Base-by-base conservation (phyloP, 2,113 vertebrate species). In the Scalopus aquaticus region DNA sequence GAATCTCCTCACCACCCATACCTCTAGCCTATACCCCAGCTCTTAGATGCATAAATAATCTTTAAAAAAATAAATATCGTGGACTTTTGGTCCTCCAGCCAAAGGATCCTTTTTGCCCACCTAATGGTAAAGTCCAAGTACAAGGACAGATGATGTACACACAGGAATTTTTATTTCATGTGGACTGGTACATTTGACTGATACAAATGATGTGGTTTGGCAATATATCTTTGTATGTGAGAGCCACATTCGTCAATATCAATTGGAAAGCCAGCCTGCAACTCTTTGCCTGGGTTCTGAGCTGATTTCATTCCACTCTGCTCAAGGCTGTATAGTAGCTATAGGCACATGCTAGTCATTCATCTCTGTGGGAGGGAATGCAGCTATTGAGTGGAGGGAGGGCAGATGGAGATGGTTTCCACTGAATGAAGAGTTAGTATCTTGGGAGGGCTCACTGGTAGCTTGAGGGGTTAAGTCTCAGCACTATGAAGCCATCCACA, bases 331-430 rank as follows among this genome's bases (percentile, higher is more conserved):
- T 54, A 13, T 64, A 11, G 54, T 15, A 1, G n/a, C n/a, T 70
- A 9, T 6, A 9, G 24, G 9, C 32, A 37, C 0, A 0, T 10
- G 35, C 20, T 58, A 93, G 35, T 5, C 3, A 46, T 3, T 39
- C 44, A 30, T 64, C 30, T 39, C n/a, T n/a, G n/a, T 13, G 11
- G n/a, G 0, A 65, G 5, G 46, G 32, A 19, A 13, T 32, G 1
- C 28, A 28, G 20, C 44, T 54, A 3, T 0, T 28, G 73, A 65
- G n/a, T 30, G 15, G 5, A 11, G 30, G 11, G 20, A 72, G 58
- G 24, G 6, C 1, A 30, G 35, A 6, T 3, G 10, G 42, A 54
- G 16, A 58, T 8, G 2, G 19, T 32, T 37, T 65, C 22, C 9
- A 1, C 54, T 46, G 8, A n/a, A 64, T 39, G 32, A 9, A 60